phyloP scores from a whole-genome alignment of 1,140 invertebrate species.

The Caerostris darwini region DNA sequence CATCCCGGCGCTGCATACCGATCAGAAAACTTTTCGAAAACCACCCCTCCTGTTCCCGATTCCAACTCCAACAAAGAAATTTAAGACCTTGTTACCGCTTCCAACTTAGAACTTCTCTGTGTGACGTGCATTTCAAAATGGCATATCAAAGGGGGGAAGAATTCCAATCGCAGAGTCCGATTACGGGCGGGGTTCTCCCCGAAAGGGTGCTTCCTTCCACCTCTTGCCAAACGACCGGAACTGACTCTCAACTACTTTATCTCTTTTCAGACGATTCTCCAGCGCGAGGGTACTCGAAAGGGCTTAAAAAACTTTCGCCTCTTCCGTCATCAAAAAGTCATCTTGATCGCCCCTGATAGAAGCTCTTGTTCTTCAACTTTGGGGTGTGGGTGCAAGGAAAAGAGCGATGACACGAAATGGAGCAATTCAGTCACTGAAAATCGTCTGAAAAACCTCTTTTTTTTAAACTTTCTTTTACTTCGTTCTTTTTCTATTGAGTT shows the following conservation, averaged over 20 bases:
- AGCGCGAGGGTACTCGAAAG: constrained; percentile 42
- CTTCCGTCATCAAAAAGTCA: constrained; percentile 73
- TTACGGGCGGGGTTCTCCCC: not conserved
- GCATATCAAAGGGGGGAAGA: not conserved
- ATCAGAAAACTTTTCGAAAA: not conserved
- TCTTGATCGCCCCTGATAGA: constrained; percentile 59
- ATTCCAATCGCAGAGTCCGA: not conserved
- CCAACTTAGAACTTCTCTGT: not conserved
- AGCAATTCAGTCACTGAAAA: constrained; percentile 49
- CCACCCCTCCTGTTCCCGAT: not conserved
- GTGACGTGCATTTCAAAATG: constrained; percentile 41
- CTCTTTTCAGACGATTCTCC: constrained; percentile 57
- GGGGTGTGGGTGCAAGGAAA: not conserved
- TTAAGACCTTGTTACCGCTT: constrained; percentile 46
- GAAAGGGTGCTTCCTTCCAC: not conserved
- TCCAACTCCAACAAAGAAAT: constrained; percentile 43
- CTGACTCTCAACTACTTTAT: constrained; percentile 77
- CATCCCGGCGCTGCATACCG: not conserved
- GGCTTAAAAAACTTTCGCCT: constrained; percentile 57
- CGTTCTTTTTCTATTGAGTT: not conserved
- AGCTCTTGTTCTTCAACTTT: constrained; percentile 48
- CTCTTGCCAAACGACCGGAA: constrained; percentile 65
- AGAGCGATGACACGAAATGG: not conserved
- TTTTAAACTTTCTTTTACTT: not conserved
- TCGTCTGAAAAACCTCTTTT: constrained; percentile 34